Evolutionary conservation across 1,140 invertebrate genomes (phyloP).

Genomic region (Harpegnathos saltator): DNA sequence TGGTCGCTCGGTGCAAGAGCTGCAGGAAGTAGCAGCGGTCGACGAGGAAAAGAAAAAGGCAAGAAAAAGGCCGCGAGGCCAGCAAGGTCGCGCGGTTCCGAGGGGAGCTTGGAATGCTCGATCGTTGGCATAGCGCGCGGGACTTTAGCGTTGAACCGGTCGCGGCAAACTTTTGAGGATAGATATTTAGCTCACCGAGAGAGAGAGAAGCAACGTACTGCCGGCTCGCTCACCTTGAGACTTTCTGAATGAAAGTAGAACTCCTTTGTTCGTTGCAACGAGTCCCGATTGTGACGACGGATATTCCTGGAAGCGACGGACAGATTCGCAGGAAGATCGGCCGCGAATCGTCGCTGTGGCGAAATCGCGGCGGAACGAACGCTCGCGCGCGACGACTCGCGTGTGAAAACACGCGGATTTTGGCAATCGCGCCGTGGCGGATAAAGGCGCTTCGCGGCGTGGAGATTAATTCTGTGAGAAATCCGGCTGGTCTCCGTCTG

Average conservation of each 20-base stretch:
- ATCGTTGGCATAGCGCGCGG: neutral
- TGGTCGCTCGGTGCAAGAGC: slow-evolving; percentile 16
- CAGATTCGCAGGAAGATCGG: neutral
- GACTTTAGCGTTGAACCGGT: slow-evolving; percentile 14
- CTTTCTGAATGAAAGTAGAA: slow-evolving; percentile 55
- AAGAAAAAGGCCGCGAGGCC: slow-evolving; percentile 1
- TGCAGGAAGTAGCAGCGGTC: slow-evolving; percentile 23
- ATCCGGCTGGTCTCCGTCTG: slow-evolving; percentile 22
- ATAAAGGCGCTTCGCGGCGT: slow-evolving; percentile 24
- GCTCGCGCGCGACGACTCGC: neutral
- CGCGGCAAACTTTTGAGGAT: slow-evolving; percentile 26
- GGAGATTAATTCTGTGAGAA: slow-evolving; percentile 46
- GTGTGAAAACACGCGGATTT: slow-evolving; percentile 26
- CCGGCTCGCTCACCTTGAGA: slow-evolving; percentile 50
- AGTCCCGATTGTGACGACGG: neutral
- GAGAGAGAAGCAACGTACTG: slow-evolving; percentile 1
- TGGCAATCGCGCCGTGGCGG: slow-evolving; percentile 4
- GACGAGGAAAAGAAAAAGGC: slow-evolving; percentile 2
- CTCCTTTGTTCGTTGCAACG: slow-evolving; percentile 45
- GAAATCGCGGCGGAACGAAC: slow-evolving; percentile 18
- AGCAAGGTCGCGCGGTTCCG: slow-evolving; percentile 24
- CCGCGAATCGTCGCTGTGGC: slow-evolving; percentile 10
- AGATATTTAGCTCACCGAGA: too few relatives aligned
- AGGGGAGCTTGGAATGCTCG: slow-evolving; percentile 19
- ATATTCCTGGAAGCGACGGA: neutral